phyloP scores from a whole-genome alignment of 2,797 vertebrate species.

The Falco concolor region DNA sequence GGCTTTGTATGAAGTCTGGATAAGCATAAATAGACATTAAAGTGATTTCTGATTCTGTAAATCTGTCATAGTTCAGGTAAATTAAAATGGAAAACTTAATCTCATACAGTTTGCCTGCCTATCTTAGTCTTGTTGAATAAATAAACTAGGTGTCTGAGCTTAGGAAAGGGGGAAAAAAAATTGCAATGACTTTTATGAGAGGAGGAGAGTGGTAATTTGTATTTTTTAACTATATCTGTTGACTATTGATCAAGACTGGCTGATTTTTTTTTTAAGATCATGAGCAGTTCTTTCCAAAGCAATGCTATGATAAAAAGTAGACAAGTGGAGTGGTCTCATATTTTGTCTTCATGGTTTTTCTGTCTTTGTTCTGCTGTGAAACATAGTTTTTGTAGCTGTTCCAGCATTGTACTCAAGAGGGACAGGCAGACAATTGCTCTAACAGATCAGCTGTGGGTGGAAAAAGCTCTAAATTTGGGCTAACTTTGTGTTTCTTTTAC shows the following conservation, averaged over 20 bases:
- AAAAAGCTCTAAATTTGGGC: slow-evolving; percentile 43
- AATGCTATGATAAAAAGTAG: slow-evolving; percentile 5
- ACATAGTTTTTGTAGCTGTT: slow-evolving; percentile 36
- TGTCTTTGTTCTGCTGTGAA: slow-evolving; percentile 32
- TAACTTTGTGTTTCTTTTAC: slow-evolving; percentile 48
- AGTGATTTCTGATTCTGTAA: background rate
- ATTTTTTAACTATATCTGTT: slow-evolving; percentile 21
- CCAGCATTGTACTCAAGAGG: slow-evolving; percentile 24
- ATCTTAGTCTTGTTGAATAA: background rate
- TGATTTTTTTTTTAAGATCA: slow-evolving; percentile 6
- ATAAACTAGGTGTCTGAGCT: background rate
- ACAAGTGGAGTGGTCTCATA: background rate
- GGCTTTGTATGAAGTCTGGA: background rate
- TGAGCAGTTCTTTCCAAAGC: background rate
- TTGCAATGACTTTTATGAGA: background rate
- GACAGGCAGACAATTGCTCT: slow-evolving; percentile 45
- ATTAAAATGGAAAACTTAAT: background rate
- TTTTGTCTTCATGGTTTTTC: slow-evolving; percentile 21
- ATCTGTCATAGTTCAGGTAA: background rate
- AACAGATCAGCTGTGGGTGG: slow-evolving; percentile 22
- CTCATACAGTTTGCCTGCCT: background rate
- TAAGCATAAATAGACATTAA: background rate
- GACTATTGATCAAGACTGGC: background rate
- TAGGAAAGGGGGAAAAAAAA: background rate
- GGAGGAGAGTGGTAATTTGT: background rate